Evolutionary conservation across 2,888 invertebrate species (phyloP), one percentile per base, ranked within the genome.

Genomic region (Drosophila borealis): DNA sequence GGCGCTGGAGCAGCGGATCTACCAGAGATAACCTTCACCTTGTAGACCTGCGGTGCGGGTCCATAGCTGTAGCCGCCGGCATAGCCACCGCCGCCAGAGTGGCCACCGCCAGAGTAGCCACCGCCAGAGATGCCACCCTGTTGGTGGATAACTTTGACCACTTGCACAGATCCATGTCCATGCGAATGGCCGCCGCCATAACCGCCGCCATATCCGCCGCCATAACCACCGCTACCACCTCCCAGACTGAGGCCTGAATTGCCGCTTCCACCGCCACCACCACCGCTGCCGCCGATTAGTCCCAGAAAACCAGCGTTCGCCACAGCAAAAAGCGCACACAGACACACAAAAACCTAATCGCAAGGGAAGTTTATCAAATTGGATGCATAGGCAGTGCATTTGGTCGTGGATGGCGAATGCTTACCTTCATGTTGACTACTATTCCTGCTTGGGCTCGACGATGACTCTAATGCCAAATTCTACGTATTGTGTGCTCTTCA

Each of bases 281-380:
- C 76, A 0, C 74, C 76, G 1, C 76, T 74, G 2, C 82, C 72
- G 13, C 86, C 80, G 6, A 81, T 68, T 21, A 81, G 70, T 21
- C 78, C 82, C 56, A 90, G 70, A 63, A 90, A 81, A 19, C 90
- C 88, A n/a, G 89, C 89, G 59, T 91, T 91, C 55, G 90, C 79
- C 55, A 74, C 78, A 54, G 82, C 80, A n/a, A 90, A 80, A 25
- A 90, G 66, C 48, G 89, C 87, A 70, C 78, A 81, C 65, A 89
- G 51, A 63, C 84, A 89, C 41, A 90, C 80, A 65, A 90, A 88
- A 68, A 89, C 89, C 89, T 89, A 60, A 9, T 2, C 1, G 11
- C 14, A 36, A 13, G 21, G n/a, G 34, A 1, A 10, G 49, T 17
- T 19, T 13, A 29, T 45, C 4, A 61, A 29, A 41, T 19, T 45